These are phyloP conservation scores for Batillaria attramentaria DNA, from an alignment of 1,140 invertebrate species.

Conservation along the genomic window DNA sequence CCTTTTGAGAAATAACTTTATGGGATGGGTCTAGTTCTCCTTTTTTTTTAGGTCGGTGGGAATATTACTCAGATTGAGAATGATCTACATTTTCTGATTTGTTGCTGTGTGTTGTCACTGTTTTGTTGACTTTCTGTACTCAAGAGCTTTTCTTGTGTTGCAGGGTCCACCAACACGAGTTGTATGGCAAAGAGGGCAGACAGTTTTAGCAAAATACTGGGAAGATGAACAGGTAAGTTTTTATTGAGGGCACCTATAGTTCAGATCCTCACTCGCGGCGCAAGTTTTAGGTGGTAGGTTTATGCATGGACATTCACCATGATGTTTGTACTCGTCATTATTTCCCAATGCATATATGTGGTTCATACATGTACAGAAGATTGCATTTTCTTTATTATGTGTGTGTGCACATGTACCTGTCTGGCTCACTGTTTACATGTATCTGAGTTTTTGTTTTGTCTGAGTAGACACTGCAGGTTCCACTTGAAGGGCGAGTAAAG, in stretches of 20 bases:
- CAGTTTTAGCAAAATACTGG: constrained; percentile 92
- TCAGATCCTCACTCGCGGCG: neutral
- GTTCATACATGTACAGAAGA: neutral
- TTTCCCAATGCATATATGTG: neutral
- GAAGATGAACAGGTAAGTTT: constrained; percentile 85
- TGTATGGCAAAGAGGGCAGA: constrained; percentile 83
- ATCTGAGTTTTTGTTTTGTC: too few relatives aligned
- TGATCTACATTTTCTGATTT: neutral
- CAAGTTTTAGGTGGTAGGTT: too few relatives aligned
- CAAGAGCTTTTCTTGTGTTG: constrained; percentile 11
- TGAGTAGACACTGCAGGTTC: too few relatives aligned
- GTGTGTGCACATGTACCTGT: neutral
- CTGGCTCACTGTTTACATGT: too few relatives aligned
- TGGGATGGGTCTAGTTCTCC: too few relatives aligned
- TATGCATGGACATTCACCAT: too few relatives aligned
- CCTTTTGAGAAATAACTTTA: too few relatives aligned
- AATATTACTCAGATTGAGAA: neutral
- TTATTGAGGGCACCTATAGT: neutral
- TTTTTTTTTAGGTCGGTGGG: neutral
- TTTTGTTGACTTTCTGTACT: neutral
- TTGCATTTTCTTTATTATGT: neutral
- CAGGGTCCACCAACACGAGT: constrained; percentile 16
- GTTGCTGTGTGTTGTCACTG: neutral
- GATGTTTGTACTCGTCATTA: too few relatives aligned
- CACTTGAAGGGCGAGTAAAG: too few relatives aligned